A percentile compares a stretch with the other conserved stretches of the same genome.
Conservation (phyloP, 2,888 invertebrate genomes). For the Brachyptera risi region DNA sequence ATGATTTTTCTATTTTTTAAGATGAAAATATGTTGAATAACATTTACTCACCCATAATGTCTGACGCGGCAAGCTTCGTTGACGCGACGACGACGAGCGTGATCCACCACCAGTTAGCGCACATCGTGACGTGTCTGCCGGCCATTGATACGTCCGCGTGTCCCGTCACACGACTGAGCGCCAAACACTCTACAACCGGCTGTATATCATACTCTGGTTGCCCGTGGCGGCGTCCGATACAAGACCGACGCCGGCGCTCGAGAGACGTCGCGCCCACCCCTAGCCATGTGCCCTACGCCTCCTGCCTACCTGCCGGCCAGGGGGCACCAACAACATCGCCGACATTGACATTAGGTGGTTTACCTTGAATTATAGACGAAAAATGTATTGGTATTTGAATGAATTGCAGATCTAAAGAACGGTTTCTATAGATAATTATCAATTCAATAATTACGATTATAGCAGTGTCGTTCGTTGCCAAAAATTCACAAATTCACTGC, state of each 20-base stretch:
- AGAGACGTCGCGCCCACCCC: not conserved
- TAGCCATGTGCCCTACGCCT: not conserved
- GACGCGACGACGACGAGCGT: not conserved
- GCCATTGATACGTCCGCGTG: no score
- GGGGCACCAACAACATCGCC: not conserved
- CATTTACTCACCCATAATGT: constrained; percentile 16
- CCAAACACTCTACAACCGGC: not conserved
- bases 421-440: no score
- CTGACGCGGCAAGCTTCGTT: not conserved
- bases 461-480: no score
- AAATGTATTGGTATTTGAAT: no score
- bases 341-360: not conserved
- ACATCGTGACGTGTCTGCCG: not conserved
- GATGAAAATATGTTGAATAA: not conserved
- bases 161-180: constrained; percentile 7
- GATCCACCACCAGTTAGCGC: not conserved
- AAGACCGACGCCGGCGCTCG: constrained; percentile 1
- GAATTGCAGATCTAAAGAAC: no score
- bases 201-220: constrained; percentile 13
- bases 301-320: no score
- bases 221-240: not conserved
- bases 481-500: no score
- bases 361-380: no score
- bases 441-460: no score
- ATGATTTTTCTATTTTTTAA: not conserved